Percentiles rank a stretch among this genome's conserved stretches.
phyloP scores from a whole-genome alignment of 2,888 invertebrate genomes.

The Atethmia centrago region DNA sequence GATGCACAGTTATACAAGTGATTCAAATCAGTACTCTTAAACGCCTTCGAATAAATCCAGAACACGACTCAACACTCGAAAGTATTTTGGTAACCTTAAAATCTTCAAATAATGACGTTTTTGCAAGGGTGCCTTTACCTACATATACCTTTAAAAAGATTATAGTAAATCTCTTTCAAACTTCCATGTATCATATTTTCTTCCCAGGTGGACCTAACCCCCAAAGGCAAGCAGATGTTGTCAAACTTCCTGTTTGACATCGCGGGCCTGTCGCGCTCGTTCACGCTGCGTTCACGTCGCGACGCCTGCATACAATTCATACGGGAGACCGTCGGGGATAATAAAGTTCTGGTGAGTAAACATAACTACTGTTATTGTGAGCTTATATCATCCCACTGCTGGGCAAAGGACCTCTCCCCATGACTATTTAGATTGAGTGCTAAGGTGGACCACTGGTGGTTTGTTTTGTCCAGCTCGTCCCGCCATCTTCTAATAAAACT shows the following conservation, averaged over 20 bases:
- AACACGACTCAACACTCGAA: not conserved
- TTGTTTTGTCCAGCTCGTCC: too few relatives aligned
- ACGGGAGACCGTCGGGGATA: conserved; percentile 95
- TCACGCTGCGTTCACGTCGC: conserved; percentile 96
- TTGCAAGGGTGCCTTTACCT: too few relatives aligned
- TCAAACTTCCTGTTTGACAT: conserved; percentile 98
- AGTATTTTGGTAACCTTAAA: not conserved
- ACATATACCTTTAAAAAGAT: not conserved
- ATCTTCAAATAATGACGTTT: not conserved
- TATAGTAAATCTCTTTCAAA: not conserved
- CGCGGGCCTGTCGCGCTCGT: conserved; percentile 95
- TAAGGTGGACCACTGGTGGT: too few relatives aligned
- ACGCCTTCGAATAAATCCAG: not conserved
- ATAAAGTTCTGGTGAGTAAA: conserved; percentile 96
- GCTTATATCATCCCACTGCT: too few relatives aligned
- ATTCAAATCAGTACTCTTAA: not conserved
- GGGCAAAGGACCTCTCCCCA: too few relatives aligned
- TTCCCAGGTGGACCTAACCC: conserved; percentile 96
- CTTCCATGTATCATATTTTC: not conserved
- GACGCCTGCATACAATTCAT: conserved; percentile 98
- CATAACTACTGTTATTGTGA: not conserved
- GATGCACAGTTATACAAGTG: not conserved
- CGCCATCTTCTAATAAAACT: too few relatives aligned
- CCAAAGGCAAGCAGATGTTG: conserved; percentile 97
- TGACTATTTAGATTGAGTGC: too few relatives aligned